A percentile compares a stretch with the other conserved stretches of the same genome.
Conservation (phyloP, 2,113 vertebrate species). For the Elephas maximus region DNA sequence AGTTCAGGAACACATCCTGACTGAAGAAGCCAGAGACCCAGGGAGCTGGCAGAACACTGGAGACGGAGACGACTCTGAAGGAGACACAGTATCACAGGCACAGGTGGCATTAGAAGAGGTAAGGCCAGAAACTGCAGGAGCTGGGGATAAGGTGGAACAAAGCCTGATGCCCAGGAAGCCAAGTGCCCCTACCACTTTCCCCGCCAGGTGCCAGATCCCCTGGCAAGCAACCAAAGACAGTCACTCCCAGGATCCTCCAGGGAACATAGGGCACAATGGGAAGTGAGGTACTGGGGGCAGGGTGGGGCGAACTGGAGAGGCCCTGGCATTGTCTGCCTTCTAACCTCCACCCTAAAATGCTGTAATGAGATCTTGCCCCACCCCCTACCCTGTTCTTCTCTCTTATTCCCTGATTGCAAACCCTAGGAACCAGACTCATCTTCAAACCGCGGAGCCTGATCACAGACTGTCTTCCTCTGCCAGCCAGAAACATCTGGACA, state of each 20-base stretch:
- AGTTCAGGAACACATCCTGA: constrained; percentile 72
- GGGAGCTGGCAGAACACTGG: constrained; percentile 84
- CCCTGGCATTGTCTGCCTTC: not conserved
- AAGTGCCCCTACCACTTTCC: constrained; percentile 38
- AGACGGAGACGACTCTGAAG: constrained; percentile 52
- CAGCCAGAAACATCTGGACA: constrained; percentile 63
- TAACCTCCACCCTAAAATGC: constrained; percentile 5
- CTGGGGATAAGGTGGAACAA: constrained; percentile 43
- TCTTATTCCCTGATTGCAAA: constrained; percentile 57
- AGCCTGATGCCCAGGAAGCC: not conserved
- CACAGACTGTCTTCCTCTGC: constrained; percentile 56
- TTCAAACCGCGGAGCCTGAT: constrained; percentile 51
- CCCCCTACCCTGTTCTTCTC: not conserved
- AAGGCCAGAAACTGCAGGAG: constrained; percentile 58
- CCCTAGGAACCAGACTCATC: constrained; percentile 57
- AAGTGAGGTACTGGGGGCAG: constrained; percentile 73
- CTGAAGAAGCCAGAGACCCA: constrained; percentile 85
- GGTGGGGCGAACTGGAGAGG: constrained; percentile 30
- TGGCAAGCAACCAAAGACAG: constrained; percentile 90
- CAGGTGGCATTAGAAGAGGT: constrained; percentile 90
- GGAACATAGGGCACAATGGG: constrained; percentile 89
- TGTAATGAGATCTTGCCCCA: constrained; percentile 22
- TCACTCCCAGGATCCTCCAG: constrained; percentile 90
- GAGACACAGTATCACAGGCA: constrained; percentile 80
- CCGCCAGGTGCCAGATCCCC: constrained; percentile 89